Conservation (phyloP, 30 jellyfish, hydroid and myxozoan species). For the Phacellophora camtschatica region DNA sequence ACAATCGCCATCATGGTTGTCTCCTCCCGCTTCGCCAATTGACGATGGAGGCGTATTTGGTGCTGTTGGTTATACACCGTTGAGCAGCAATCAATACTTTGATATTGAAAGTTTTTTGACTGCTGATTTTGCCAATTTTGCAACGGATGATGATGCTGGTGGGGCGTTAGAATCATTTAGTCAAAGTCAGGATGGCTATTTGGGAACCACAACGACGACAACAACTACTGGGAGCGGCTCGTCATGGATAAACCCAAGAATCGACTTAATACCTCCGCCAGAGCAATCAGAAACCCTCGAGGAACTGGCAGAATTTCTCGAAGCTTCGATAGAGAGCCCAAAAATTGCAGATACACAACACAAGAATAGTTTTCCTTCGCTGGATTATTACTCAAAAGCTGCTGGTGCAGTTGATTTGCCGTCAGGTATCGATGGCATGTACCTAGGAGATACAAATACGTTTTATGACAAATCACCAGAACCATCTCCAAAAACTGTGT, state of each 20-base stretch:
- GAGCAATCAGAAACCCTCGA: slow-evolving; percentile 20
- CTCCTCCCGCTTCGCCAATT: slow-evolving; percentile 43
- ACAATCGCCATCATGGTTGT: slow-evolving; percentile 14
- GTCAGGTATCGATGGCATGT: neutral
- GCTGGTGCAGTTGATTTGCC: neutral
- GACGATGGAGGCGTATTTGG: slow-evolving; percentile 68
- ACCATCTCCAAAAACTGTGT: neutral
- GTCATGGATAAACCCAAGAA: neutral
- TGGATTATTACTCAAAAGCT: neutral
- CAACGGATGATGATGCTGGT: neutral
- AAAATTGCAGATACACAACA: neutral
- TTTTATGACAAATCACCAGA: neutral
- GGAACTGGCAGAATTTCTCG: slow-evolving; percentile 9
- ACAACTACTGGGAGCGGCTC: neutral
- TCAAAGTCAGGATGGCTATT: neutral
- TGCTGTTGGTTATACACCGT: slow-evolving; percentile 64
- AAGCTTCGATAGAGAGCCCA: neutral
- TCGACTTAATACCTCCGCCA: neutral
- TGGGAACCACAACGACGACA: neutral
- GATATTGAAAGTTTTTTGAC: slow-evolving; percentile 57
- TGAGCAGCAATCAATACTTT: slow-evolving; percentile 31
- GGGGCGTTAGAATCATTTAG: neutral
- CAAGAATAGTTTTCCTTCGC: neutral
- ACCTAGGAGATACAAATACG: neutral
- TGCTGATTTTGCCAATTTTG: slow-evolving; percentile 26